phyloP scores from a whole-genome alignment of 2,888 invertebrate genomes.

The Neoaliturus tenellus region DNA sequence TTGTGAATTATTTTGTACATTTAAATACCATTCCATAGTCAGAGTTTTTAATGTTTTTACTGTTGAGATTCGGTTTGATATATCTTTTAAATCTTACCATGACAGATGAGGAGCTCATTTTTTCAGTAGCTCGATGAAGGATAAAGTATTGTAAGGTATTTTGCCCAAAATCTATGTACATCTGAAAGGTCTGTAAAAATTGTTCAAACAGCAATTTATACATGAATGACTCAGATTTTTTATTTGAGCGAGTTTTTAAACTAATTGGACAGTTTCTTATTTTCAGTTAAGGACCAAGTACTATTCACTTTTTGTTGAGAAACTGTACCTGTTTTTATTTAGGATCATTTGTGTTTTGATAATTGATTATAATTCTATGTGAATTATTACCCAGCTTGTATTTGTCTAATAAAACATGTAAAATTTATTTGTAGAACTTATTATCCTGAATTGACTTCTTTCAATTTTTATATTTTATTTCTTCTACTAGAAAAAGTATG shows the following conservation, averaged over 20 bases:
- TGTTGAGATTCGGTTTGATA: constrained; percentile 32
- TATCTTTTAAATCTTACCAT: constrained; percentile 27
- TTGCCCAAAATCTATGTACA: constrained; percentile 18
- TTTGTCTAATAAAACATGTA: constrained; percentile 49
- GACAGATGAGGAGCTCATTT: constrained; percentile 17
- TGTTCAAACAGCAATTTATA: constrained; percentile 19
- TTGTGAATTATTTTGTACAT: constrained; percentile 45
- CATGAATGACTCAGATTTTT: not conserved
- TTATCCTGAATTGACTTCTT: too few species aligned
- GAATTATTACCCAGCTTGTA: constrained; percentile 44
- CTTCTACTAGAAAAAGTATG: too few species aligned
- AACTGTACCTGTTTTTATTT: constrained; percentile 46
- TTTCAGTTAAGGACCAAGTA: constrained; percentile 45
- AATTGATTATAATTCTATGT: constrained; percentile 28
- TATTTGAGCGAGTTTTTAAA: constrained; percentile 39
- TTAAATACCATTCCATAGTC: constrained; percentile 49
- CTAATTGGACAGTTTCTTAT: constrained; percentile 39
- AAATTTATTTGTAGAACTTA: not conserved
- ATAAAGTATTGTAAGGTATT: not conserved
- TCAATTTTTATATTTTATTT: too few species aligned
- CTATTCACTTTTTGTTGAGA: not conserved
- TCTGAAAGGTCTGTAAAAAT: constrained; percentile 26
- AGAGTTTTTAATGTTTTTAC: constrained; percentile 45
- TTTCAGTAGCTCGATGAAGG: not conserved
- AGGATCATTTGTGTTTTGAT: constrained; percentile 30